Conservation (phyloP, 1,140 invertebrate genomes). For the Drosophila suzukii region DNA sequence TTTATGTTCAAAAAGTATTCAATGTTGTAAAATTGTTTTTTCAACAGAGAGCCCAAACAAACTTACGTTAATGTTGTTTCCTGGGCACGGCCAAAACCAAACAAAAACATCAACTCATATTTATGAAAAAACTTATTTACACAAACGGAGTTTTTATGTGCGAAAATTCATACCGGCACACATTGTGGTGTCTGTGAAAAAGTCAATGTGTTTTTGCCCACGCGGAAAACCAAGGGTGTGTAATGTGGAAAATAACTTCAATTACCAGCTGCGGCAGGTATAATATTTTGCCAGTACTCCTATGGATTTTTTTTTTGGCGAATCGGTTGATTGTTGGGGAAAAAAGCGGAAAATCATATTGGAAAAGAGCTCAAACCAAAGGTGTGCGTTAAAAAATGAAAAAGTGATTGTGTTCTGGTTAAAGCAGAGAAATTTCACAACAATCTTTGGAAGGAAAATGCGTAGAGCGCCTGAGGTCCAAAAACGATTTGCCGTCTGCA, state of each 20-base stretch:
- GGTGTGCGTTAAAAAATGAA: slow-evolving; percentile 8
- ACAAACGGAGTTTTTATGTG: slow-evolving; percentile 40
- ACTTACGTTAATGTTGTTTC: slow-evolving; percentile 41
- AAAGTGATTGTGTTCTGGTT: not conserved
- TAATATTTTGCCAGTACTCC: slow-evolving; percentile 33
- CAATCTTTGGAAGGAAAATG: not conserved
- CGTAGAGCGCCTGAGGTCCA: not conserved
- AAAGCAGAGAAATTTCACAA: not conserved
- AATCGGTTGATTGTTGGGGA: slow-evolving; percentile 10
- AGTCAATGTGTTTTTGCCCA: slow-evolving; percentile 55
- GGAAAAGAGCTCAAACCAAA: not conserved
- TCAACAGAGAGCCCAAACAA: slow-evolving; percentile 13
- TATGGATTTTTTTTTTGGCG: slow-evolving; percentile 1
- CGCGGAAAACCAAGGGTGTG: slow-evolving; percentile 37
- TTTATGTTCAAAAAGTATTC: slow-evolving; percentile 1
- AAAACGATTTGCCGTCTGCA: slow-evolving; percentile 26
- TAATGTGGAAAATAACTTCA: slow-evolving; percentile 72
- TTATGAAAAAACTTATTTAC: slow-evolving; percentile 45
- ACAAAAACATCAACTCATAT: slow-evolving; percentile 18
- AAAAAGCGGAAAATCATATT: slow-evolving; percentile 11
- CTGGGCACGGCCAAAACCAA: slow-evolving; percentile 28
- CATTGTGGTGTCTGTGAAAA: slow-evolving; percentile 43
- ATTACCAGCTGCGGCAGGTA: slow-evolving; percentile 42
- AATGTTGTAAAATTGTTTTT: not conserved
- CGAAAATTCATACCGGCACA: not conserved